A percentile compares a stretch with the other conserved stretches of the same genome.
phyloP scores from a whole-genome alignment of 2,797 vertebrate species.

The Lerista edwardsae region DNA sequence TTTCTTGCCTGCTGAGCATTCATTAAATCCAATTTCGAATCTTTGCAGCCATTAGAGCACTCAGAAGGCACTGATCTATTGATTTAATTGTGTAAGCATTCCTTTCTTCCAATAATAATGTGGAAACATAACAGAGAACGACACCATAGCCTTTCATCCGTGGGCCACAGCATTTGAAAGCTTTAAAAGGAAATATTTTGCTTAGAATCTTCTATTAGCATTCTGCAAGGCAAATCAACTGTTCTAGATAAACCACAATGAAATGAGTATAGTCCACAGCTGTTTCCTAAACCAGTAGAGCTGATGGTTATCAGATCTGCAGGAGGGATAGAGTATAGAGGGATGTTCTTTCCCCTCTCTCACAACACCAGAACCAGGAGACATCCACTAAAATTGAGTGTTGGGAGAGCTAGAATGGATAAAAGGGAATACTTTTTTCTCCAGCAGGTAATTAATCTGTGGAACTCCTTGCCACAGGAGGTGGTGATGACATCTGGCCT shows the following conservation, averaged over 20 bases:
- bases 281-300: too few relatives aligned
- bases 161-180: constrained; percentile 27
- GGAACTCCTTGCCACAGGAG: too few relatives aligned
- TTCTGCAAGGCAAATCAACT: neutral
- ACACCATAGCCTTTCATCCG: constrained; percentile 46
- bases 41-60: constrained; percentile 62
- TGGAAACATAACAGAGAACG: constrained; percentile 48
- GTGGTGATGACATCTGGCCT: too few relatives aligned
- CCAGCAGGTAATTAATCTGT: too few relatives aligned
- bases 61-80: constrained; percentile 65
- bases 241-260: neutral
- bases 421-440: too few relatives aligned
- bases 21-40: constrained; percentile 72
- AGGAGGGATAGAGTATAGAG: too few relatives aligned
- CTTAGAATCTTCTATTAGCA: neutral
- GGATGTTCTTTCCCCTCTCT: too few relatives aligned
- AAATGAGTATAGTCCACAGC: neutral
- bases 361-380: too few relatives aligned
- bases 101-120: constrained; percentile 57
- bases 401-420: too few relatives aligned
- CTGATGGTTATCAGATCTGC: too few relatives aligned
- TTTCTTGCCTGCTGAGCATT: constrained; percentile 67
- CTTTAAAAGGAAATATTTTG: constrained; percentile 11
- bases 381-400: too few relatives aligned
- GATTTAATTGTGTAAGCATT: constrained; percentile 65